Base-by-base conservation (phyloP, 2,888 invertebrate species). In the Leucania comma region DNA sequence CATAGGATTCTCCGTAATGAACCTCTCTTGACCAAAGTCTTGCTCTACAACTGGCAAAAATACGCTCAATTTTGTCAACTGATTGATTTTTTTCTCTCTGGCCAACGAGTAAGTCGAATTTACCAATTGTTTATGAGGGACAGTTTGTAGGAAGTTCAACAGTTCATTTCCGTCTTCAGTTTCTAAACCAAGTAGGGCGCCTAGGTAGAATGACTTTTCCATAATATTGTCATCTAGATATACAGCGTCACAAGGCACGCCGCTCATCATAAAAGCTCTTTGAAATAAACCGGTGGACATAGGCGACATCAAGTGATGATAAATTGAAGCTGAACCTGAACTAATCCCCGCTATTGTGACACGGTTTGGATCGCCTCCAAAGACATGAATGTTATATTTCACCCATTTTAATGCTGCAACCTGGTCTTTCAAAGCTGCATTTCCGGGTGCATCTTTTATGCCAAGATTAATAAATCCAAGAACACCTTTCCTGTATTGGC, bases 371-470 rank as follows among this genome's bases (percentile, higher is more conserved):
- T 92, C 85, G 4, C 92, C 92, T 24, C 92, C 92, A 62, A 92
- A 92, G 0, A 80, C 72, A 0, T 22, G 24, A 9, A 92, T 92
- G 59, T 92, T 91, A 24, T 86, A 72, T 42, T 88, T 77, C 0
- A 92, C 88, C 91, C 91, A 92, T 67, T 83, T 86, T 22, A 92
- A 53, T 48, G 90, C 90, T 17, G 83, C 82, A 0, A 90, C 88
- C 82, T 92, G 92, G 54, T 92, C 92, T 73, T 96, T 96, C 20
- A 97, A 80, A 0, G 96, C 97, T 73, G 96, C 96, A 86, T 97
- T 97, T 1, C 97, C 97, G 0, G 97, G 96, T 0, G 96, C 96
- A 64, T 95, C 96, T 57, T 86, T 82, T 12, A 96, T 96, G 12
- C 89, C 91, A 0, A 96, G 92, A 22, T 96, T 96, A 1, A 97